Evolutionary conservation across 2,888 invertebrate genomes (phyloP), one percentile per base, ranked within the genome.

Genomic region (Lasiommata megera): DNA sequence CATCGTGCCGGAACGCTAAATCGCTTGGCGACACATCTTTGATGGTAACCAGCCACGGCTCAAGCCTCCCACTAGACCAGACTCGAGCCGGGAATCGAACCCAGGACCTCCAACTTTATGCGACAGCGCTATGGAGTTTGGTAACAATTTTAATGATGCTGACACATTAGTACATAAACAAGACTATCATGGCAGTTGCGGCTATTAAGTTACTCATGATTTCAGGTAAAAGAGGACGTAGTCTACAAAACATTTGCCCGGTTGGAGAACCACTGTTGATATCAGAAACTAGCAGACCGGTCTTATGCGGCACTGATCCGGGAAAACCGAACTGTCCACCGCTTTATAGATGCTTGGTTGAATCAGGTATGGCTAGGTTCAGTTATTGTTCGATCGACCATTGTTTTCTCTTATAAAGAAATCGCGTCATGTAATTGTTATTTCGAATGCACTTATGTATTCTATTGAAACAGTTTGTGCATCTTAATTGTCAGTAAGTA

Each of bases 301-400:
- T 96, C 81, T 87, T 97, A 28, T 97, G 97, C 75, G 97, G 97
- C 11, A 93, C 93, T 17, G 94, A 94, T 38, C 93, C 95, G 5
- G 96, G 96, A 31, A 96, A 96, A 82, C 97, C 97, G 0, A 93
- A 93, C 65, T 97, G 97, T 72, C 97, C 97, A 0, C 95, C 96
- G 0, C 89, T 96, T 61, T 96, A 96, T 80, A 93, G 93, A 71
- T 97, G 97, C 75, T 89, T 95, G 58, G 95, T 96, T 7, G 95
- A 96, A 72, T 92, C 92, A 81, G 94, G 94, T 93, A 83, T 46
- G 44, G 48, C 16, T 18, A 36, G 29, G 37, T 53, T 58, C 51
- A 65, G 59, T 59, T 53, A 65, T 60, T 57, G 55, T 59, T 55
- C 53, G 53, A 63, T 61, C 53, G 54, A 18, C 60, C 54, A 68